A percentile compares a stretch with the other conserved stretches of the same genome.
These are phyloP conservation scores for Venusia cambrica DNA, from an alignment of 2,888 invertebrate species.

Conservation along the genomic window DNA sequence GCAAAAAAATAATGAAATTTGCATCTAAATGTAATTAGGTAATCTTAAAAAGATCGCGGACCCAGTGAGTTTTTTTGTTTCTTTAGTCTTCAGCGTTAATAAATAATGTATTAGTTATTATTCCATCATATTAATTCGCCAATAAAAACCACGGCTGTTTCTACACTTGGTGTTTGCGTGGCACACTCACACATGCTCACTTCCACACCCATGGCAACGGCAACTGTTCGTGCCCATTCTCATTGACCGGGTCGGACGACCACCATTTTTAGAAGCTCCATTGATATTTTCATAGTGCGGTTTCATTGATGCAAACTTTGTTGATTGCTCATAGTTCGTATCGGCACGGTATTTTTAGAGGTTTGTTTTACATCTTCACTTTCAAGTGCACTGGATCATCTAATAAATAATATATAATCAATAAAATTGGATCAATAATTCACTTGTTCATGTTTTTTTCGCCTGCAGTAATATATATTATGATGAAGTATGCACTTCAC, in stretches of 20 bases:
- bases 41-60: no score
- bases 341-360: no score
- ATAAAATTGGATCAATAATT: no score
- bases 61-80: constrained; percentile 9
- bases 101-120: constrained; percentile 24
- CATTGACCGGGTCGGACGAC: constrained; percentile 65
- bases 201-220: constrained; percentile 27
- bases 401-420: no score
- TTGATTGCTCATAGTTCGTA: no score
- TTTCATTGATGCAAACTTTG: constrained; percentile 65
- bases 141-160: constrained; percentile 31
- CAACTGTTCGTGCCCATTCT: constrained; percentile 49
- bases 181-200: constrained; percentile 37
- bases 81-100: constrained; percentile 19
- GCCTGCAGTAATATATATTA: no score
- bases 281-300: constrained; percentile 72
- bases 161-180: constrained; percentile 28
- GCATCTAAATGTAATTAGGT: no score
- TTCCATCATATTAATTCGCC: constrained; percentile 18
- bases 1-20: no score
- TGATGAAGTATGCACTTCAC: no score
- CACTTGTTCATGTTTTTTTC: no score
- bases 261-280: constrained; percentile 72
- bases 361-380: no score
- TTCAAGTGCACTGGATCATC: no score